Base-by-base conservation (phyloP, 2,888 invertebrate genomes). In the Plagodis pulveraria region DNA sequence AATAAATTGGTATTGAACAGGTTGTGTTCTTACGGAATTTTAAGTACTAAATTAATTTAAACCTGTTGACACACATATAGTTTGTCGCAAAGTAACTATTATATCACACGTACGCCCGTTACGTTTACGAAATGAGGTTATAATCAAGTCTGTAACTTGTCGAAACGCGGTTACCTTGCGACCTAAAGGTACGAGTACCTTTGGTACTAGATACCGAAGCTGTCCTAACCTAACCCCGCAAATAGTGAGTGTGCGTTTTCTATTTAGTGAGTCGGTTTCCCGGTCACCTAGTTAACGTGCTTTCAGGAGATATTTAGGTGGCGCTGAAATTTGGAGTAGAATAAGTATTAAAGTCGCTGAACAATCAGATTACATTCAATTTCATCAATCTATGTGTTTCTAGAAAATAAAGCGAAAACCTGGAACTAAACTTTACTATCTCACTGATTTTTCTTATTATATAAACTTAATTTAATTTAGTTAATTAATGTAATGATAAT, bases 231-330 rank as follows among this genome's bases (percentile, higher is more conserved):
- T 41, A n/a, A 40, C 47, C 54, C 46, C 42, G 52, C 60, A 56
- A 54, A 48, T 50, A 56, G 63, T 66, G 63, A 66, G 51, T 63
- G 66, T 50, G 63, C 66, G 54, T 56, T 66, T 67, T 63, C 56
- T 36, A 58, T 67, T 65, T 50, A 52, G 22, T 7, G 10, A 48
- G 40, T 47, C 55, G 53, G 50, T 63, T 55, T 66, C 58, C 62
- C 58, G 67, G 67, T 68, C 62, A 68, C 67, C 65, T 53, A 56
- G 63, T 58, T 57, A 56, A 49, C 41, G 45, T 40, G 52, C 45
- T 62, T 55, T 51, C 41, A 48, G 34, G 43, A 22, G 4, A 10
- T 10, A 41, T 35, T 54, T 49, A 48, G 58, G 12, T 35, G 33
- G 38, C 38, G n/a, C 35, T n/a, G 38, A 41, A 42, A 51, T 47